A percentile compares a stretch with the other conserved stretches of the same genome.
Conservation (phyloP, 30 jellyfish, hydroid and myxozoan genomes). For the Pelagia noctiluca region DNA sequence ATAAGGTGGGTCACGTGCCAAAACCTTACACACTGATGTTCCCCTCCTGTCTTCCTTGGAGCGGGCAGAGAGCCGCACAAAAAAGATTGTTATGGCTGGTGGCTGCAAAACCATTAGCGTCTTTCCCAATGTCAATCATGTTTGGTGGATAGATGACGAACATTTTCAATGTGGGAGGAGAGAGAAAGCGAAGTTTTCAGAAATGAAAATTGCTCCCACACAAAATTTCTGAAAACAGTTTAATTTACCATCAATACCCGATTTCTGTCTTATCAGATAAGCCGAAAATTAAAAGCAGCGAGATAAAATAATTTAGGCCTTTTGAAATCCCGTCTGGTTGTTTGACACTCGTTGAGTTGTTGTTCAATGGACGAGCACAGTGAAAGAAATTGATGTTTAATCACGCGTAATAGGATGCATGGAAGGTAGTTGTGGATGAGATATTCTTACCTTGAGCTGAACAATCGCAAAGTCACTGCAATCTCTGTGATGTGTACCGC, state of each 20-base stretch:
- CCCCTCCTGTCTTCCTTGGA: neutral
- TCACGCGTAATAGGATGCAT: no score
- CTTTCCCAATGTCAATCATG: conserved; percentile 75
- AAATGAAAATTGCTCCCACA: conserved; percentile 31
- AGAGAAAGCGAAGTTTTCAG: conserved; percentile 16
- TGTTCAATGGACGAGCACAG: neutral
- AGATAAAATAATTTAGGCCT: conserved; percentile 1
- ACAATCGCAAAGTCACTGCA: no score
- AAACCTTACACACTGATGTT: no score
- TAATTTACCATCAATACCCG: conserved; percentile 42
- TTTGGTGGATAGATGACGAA: conserved; percentile 57
- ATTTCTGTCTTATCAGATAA: conserved; percentile 20
- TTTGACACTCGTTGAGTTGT: neutral
- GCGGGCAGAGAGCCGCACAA: conserved; percentile 34
- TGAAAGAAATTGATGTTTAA: no score
- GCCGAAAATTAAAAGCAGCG: neutral
- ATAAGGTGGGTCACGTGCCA: no score
- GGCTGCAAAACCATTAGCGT: conserved; percentile 75
- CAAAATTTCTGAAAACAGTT: conserved; percentile 36
- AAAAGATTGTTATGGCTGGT: conserved; percentile 67
- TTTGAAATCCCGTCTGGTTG: neutral
- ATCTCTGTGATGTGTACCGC: no score
- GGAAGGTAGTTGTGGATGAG: no score
- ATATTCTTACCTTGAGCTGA: no score
- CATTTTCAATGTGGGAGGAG: conserved; percentile 78